These are phyloP conservation scores for Ascidia mentula DNA, from an alignment of 23 tunicate species.

Conservation along the genomic window DNA sequence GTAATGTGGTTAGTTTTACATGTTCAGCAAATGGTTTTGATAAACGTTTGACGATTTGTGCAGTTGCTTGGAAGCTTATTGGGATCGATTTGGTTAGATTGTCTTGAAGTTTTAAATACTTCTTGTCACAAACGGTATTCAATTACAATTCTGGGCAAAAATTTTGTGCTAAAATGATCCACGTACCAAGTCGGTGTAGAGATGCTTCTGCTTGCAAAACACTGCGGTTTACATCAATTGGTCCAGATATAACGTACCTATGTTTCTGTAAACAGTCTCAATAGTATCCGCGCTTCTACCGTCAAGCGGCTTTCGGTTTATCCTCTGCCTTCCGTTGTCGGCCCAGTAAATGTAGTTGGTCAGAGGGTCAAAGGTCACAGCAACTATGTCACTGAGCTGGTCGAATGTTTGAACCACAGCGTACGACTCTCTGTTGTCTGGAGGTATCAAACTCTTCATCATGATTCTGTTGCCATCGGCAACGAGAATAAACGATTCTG, in stretches of 20 bases:
- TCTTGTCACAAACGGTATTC: no score
- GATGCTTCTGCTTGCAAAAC: no score
- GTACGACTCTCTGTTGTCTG: constrained; percentile 31
- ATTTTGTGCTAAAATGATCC: no score
- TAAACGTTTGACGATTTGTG: no score
- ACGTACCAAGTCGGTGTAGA: no score
- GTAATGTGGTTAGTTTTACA: no score
- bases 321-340: constrained; percentile 82
- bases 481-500: constrained; percentile 81
- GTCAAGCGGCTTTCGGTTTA: constrained; percentile 40
- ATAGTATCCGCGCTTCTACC: constrained; percentile 23
- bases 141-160: no score
- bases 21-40: no score
- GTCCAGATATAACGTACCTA: constrained; percentile 36
- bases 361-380: constrained; percentile 83
- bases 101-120: neutral
- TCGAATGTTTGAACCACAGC: constrained; percentile 68
- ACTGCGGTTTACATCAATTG: no score
- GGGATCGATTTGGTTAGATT: neutral
- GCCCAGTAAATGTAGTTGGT: constrained; percentile 85
- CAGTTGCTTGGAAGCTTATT: neutral
- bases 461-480: constrained; percentile 82
- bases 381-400: constrained; percentile 79
- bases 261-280: constrained; percentile 51
- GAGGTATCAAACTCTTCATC: constrained; percentile 66